Percentiles rank a stretch among this genome's conserved stretches.
phyloP scores from a whole-genome alignment of 2,797 vertebrate species.

The Scolopax rusticola region DNA sequence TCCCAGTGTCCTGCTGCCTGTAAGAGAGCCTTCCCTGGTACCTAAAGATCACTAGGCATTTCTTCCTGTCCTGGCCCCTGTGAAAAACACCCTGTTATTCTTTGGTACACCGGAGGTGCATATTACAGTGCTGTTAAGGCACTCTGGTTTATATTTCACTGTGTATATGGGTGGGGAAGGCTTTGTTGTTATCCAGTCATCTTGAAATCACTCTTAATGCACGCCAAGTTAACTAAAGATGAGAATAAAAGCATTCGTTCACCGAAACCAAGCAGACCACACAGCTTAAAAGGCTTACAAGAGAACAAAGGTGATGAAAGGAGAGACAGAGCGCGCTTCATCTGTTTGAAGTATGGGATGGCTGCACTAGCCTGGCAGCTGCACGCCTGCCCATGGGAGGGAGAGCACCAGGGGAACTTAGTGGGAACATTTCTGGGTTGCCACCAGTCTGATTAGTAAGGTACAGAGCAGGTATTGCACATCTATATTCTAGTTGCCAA shows the following conservation, averaged over 20 bases:
- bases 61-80: background rate
- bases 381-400: background rate
- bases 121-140: background rate
- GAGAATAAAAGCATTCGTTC: conserved; percentile 1
- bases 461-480: background rate
- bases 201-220: conserved; percentile 5
- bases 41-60: background rate
- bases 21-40: background rate
- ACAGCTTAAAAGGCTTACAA: background rate
- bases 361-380: background rate
- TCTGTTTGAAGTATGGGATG: background rate
- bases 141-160: background rate
- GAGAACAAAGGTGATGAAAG: background rate
- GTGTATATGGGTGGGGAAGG: conserved; percentile 3
- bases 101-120: background rate
- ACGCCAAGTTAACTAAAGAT: background rate
- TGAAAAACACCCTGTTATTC: background rate
- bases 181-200: conserved; percentile 48
- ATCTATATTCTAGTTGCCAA: background rate
- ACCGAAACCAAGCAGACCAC: background rate
- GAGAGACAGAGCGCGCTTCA: background rate
- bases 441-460: background rate
- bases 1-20: background rate
- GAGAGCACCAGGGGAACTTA: fast-evolving
- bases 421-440: background rate